Evolutionary conservation across 30 jellyfish, hydroid and myxozoan genomes (phyloP), one percentile per base, ranked within the genome.

Genomic region (Mastigias papua): DNA sequence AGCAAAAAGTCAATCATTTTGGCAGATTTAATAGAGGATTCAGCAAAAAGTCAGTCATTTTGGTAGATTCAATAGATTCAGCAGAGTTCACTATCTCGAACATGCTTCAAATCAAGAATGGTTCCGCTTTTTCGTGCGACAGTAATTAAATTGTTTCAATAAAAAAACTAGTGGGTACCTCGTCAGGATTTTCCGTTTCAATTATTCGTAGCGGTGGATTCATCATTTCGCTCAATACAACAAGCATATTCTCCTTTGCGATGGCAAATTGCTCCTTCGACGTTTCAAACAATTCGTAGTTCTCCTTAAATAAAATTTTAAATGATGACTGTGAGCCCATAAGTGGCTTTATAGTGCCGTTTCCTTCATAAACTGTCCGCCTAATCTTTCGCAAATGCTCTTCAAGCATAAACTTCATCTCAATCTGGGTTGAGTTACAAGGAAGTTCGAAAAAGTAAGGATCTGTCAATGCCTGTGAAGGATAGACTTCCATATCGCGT

Each of bases 331-430:
- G 82, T 16, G 82, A 35, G 34, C 21, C 28, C 94, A 72, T 13
- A 15, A 64, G 28, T 1, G 90, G 81, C 51, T 34, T 61, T 0
- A 70, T 71, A 21, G 34, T 37, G 15, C 75, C 87, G 17, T 33
- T 17, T 21, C 60, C 78, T 32, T 57, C 81, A 10, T 74, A 33
- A 15, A 61, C 87, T 23, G 73, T 61, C 67, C 54, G 67, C 54
- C 82, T 58, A 29, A 77, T 50, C 73, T 37, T 63, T 5, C 25
- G 57, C 69, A 89, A 61, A 60, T 90, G 97, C 19, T 74, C 76
- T 42, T 90, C 97, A 1, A 90, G 27, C 73, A 90, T 65, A 34
- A 90, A 90, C 0, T 66, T 64, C 94, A 90, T 76, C 49, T 90
- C 97, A 22, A 60, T 21, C 23, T 60, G 73, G 48, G 94, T 82